Base-by-base conservation (phyloP, 1,140 invertebrate species). In the Halictus rubicundus region DNA sequence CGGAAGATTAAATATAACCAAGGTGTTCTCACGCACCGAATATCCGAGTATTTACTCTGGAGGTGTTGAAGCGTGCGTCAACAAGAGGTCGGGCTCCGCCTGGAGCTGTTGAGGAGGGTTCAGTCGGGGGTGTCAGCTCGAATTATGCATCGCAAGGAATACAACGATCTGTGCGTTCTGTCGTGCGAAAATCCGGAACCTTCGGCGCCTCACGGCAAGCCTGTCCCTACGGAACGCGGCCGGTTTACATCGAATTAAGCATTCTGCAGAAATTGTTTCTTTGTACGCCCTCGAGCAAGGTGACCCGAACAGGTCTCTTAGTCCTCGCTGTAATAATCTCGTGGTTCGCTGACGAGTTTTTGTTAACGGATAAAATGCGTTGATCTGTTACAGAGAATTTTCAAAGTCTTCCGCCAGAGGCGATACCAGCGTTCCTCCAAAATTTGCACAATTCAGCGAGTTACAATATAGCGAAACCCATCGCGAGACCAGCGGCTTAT, bases 391-490 rank as follows among this genome's bases (percentile, higher is more conserved):
- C 89, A 93, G 92, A 93, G 66, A 91, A 91, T 81, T 92, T 92
- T 81, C 92, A 92, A 82, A 88, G 89, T 37, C 87, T 93, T 39
- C 90, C 92, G 57, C 89, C 91, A 16, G 88, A 89, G 71, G 90
- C 89, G 49, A 88, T 92, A 84, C 91, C 92, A 16, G 91, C 91
- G 25, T 93, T 92, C 68, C 86, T 92, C 68, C 92, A 93, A 63
- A 93, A 89, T 88, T 82, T 93, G 49, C 92, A 92, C 81, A 93
- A 88, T 60, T 93, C 91, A 25, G 90, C 87, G 80, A 91, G 85
- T 71, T 93, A 92, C 74, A 91, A 91, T 78, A 94, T 94, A 87
- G 94, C 93, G 37, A 95, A 94, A 81, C 94, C 94, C 16, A 94
- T 94, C 81, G 93, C 93, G 25, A 90, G 93, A 87, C 94, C 93